phyloP scores from a whole-genome alignment of 2,797 vertebrate species.

The Dicrostonyx torquatus region DNA sequence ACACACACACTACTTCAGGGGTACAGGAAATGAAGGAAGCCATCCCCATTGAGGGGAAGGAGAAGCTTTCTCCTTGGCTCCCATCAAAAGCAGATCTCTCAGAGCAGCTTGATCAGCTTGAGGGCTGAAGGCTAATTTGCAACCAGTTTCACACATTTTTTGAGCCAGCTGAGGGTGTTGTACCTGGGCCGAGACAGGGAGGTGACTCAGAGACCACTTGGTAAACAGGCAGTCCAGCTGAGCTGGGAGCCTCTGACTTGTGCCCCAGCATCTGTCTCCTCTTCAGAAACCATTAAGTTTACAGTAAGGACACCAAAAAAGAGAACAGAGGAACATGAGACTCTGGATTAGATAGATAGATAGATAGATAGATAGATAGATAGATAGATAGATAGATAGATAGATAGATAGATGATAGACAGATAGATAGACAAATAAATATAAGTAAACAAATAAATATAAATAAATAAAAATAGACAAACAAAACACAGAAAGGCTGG shows the following conservation, averaged over 20 bases:
- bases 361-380: too few species aligned
- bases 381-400: too few species aligned
- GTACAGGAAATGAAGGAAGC: not conserved
- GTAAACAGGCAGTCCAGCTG: not conserved
- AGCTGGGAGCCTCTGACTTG: not conserved
- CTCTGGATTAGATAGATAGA: not conserved
- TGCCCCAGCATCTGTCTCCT: not conserved
- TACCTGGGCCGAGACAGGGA: not conserved
- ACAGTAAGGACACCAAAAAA: not conserved
- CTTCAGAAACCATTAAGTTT: not conserved
- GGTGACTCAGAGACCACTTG: not conserved
- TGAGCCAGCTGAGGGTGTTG: not conserved
- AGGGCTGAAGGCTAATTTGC: not conserved
- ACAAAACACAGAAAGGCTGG: constrained; percentile 9
- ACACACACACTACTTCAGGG: not conserved
- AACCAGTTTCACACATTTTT: not conserved
- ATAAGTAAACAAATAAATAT: not conserved
- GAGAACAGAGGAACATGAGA: not conserved
- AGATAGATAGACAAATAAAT: too few species aligned
- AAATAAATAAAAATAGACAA: not conserved
- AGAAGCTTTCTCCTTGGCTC: not conserved
- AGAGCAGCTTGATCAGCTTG: not conserved
- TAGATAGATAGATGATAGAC: too few species aligned
- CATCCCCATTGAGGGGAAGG: not conserved
- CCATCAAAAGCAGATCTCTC: not conserved